A percentile compares a stretch with the other conserved stretches of the same genome.
phyloP scores from a whole-genome alignment of 2,888 invertebrate genomes.

The Stegana nigrithorax region DNA sequence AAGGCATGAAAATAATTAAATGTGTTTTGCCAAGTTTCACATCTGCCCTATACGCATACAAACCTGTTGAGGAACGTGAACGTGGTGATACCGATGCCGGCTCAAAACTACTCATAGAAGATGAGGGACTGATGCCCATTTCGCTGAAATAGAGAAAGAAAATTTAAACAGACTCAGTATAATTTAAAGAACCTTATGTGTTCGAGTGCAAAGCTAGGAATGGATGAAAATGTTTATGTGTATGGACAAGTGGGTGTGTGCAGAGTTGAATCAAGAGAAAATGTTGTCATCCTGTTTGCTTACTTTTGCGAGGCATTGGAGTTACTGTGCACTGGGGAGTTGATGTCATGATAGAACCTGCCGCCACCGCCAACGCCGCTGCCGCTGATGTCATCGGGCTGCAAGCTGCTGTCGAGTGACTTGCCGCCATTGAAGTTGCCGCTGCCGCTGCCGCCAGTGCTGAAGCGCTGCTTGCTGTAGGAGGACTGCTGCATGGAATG shows the following conservation, averaged over 20 bases:
- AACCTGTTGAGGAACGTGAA: conserved; percentile 57
- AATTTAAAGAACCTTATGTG: neutral
- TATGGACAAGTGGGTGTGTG: too few relatives aligned
- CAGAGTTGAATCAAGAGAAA: too few relatives aligned
- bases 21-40: neutral
- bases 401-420: conserved; percentile 58
- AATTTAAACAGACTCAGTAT: neutral
- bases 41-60: conserved; percentile 18
- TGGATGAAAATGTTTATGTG: neutral
- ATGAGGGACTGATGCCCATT: conserved; percentile 64
- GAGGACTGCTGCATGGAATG: conserved; percentile 61
- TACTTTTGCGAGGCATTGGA: conserved; percentile 50
- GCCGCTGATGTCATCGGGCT: conserved; percentile 43
- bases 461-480: conserved; percentile 56
- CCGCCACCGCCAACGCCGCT: conserved; percentile 14
- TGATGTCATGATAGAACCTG: conserved; percentile 53
- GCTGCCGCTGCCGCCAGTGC: conserved; percentile 41
- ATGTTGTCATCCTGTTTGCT: conserved; percentile 10
- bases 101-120: conserved; percentile 66
- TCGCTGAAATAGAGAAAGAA: conserved; percentile 42
- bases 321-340: conserved; percentile 56
- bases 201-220: neutral
- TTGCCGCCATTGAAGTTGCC: conserved; percentile 56
- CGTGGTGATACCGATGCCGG: conserved; percentile 63
- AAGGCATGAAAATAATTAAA: conserved; percentile 21